Percentiles rank a stretch among this genome's conserved stretches.
These are phyloP conservation scores for Eurois occulta DNA, from an alignment of 2,888 invertebrate genomes.

Conservation along the genomic window DNA sequence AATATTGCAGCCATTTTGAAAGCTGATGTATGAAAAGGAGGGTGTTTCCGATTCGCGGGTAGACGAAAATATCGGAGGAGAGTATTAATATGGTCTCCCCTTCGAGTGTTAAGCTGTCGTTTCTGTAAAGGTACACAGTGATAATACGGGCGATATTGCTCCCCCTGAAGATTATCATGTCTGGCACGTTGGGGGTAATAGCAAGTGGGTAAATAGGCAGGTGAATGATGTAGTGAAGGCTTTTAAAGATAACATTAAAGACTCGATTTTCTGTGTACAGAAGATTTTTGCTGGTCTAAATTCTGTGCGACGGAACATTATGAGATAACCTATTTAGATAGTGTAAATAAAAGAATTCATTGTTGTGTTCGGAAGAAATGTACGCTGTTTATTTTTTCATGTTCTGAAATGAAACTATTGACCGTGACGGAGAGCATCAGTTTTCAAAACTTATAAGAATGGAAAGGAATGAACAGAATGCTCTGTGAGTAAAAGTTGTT, in stretches of 20 bases:
- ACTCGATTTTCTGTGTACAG: background rate
- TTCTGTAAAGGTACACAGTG: constrained; percentile 74
- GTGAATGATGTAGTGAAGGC: constrained; percentile 36
- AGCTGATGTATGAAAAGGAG: constrained; percentile 31
- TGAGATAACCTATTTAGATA: background rate
- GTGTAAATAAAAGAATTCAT: background rate
- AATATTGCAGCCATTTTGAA: constrained; percentile 40
- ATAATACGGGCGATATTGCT: constrained; percentile 80
- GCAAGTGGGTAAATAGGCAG: constrained; percentile 57
- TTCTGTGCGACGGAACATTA: constrained; percentile 7
- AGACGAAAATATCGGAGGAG: constrained; percentile 65
- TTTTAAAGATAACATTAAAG: constrained; percentile 46
- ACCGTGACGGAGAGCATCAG: constrained; percentile 19
- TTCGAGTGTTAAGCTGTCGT: constrained; percentile 77
- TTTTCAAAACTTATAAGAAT: constrained; percentile 6
- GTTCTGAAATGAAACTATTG: background rate
- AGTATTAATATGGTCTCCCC: constrained; percentile 76
- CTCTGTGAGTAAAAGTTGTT: constrained; percentile 18
- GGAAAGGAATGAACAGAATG: constrained; percentile 24
- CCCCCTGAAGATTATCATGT: constrained; percentile 78
- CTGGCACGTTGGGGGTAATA: constrained; percentile 69
- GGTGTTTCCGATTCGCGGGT: constrained; percentile 28
- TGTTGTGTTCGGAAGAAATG: background rate
- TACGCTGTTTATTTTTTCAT: background rate
- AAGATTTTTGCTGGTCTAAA: constrained; percentile 1